Conservation (phyloP, 2,113 vertebrate genomes). For the Phocoena phocoena region DNA sequence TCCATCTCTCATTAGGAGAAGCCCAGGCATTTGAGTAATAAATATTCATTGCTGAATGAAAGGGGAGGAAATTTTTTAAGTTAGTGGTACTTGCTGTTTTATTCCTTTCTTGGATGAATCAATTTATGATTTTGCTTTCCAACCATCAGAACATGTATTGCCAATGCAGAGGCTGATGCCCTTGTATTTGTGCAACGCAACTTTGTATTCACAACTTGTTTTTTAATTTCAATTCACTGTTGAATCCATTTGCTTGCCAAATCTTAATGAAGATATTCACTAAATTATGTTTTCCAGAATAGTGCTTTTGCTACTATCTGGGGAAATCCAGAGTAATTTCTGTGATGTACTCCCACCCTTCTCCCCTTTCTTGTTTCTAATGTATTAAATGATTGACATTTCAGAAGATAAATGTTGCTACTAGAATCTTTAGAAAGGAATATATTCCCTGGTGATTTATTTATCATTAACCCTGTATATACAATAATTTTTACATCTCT, state of each 20-base stretch:
- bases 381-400: background rate
- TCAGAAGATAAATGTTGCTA: background rate
- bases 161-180: constrained; percentile 97
- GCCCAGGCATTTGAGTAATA: background rate
- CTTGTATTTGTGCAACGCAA: constrained; percentile 89
- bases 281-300: constrained; percentile 36
- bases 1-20: background rate
- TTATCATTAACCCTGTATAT: background rate
- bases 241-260: background rate
- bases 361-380: background rate
- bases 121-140: constrained; percentile 99
- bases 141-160: constrained; percentile 98
- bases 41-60: background rate
- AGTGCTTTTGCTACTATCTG: background rate
- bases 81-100: background rate
- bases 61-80: background rate
- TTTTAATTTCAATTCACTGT: constrained; percentile 18
- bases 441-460: background rate
- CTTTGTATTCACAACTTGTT: background rate
- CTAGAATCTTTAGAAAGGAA: background rate
- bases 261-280: constrained; percentile 1
- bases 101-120: constrained; percentile 90
- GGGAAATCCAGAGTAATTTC: constrained; percentile 28
- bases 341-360: background rate
- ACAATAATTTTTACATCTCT: background rate